Evolutionary conservation across 2,888 invertebrate genomes (phyloP), one percentile per base, ranked within the genome.

Genomic region (Spisula solida): DNA sequence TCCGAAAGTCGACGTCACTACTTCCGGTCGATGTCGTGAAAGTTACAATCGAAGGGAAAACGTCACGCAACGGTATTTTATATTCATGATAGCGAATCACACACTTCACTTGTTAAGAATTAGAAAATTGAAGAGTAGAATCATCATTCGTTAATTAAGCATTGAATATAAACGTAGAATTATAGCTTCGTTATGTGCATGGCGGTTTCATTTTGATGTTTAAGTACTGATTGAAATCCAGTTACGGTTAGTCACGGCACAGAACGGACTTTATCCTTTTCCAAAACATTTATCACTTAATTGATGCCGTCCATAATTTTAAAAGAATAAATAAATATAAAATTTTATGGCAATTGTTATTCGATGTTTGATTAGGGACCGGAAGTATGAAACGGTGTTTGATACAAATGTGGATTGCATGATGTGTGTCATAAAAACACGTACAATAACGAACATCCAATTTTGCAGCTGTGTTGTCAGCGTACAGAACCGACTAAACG

Each of bases 81-180:
- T 16, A 78, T 87, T 48, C 83, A 82, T 66, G 87, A 87, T 82
- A 79, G 79, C 18, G 56, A 82, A 82, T 82, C 82, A 78, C 82
- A 78, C 79, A 56, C 78, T 41, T 78, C 56, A 55, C 78, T 87
- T 79, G 82, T 47, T 87, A 75, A 41, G 70, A 82, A 82, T 87
- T 48, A 87, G 78, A 34, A 87, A 83, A 87, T 87, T 83, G 78
- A 47, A 83, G 87, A 79, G 56, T 87, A 80, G 41, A 75, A 83
- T 60, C 87, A 80, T 87, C 56, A 82, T 82, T 56, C 82, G 14
- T 41, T 87, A 87, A 87, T 87, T 83, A 87, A 87, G 83, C 82
- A 82, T 87, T 55, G 70, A 87, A 87, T 60, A 82, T 87, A 82
- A 78, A 87, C 20, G 60, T 51, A 83, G 56, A 87, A 87, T 79